phyloP scores from a whole-genome alignment of 53 echinoderm and acorn worm species.

The Glandiceps talaboti region DNA sequence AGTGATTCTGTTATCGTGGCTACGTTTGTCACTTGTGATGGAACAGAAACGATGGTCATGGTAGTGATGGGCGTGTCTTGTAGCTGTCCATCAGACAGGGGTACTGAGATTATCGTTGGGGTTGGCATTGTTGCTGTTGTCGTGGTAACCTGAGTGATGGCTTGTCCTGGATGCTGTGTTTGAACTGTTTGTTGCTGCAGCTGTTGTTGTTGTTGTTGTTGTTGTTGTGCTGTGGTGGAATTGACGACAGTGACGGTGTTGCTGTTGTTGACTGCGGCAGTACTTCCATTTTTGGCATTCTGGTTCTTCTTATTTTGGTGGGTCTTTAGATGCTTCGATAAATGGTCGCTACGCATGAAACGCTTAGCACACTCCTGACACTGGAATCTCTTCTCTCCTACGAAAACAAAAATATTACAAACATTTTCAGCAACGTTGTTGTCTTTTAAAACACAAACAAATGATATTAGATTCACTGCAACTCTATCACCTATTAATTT shows the following conservation, averaged over 20 bases:
- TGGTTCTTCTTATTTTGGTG: conserved; percentile 40
- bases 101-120: neutral
- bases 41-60: neutral
- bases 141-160: neutral
- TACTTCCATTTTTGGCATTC: neutral
- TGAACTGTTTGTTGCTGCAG: neutral
- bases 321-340: conserved; percentile 79
- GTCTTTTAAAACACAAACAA: too few species aligned
- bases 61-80: neutral
- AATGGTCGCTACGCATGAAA: conserved; percentile 96
- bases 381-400: conserved; percentile 85
- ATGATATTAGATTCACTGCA: too few species aligned
- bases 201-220: neutral
- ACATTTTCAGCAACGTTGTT: too few species aligned
- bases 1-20: neutral
- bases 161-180: neutral
- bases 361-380: conserved; percentile 63
- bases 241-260: neutral
- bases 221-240: neutral
- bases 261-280: neutral
- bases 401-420: neutral
- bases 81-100: neutral
- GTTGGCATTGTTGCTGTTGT: neutral
- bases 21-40: neutral
- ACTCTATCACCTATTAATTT: too few species aligned